A percentile compares a stretch with the other conserved stretches of the same genome.
phyloP scores from a whole-genome alignment of 1,140 invertebrate species.

The Euwallacea similis region DNA sequence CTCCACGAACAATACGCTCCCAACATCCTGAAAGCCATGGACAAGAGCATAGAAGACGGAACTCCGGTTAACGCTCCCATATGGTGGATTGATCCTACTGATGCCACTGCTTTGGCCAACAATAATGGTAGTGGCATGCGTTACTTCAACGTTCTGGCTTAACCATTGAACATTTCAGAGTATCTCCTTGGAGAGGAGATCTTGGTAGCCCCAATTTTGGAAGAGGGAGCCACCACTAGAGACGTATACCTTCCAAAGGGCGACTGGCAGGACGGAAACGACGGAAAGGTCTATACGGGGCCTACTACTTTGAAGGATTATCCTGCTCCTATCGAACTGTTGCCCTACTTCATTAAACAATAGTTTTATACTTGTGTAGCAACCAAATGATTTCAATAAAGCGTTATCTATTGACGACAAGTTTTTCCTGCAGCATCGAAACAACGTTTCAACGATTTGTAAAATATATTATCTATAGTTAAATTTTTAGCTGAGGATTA shows the following conservation, averaged over 20 bases:
- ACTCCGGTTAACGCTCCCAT: conserved; percentile 82
- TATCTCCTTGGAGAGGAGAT: conserved; percentile 81
- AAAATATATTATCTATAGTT: too few species aligned
- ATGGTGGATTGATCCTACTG: conserved; percentile 85
- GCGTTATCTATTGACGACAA: too few species aligned
- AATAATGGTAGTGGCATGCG: conserved; percentile 33
- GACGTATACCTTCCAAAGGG: conserved; percentile 79
- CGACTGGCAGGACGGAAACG: conserved; percentile 65
- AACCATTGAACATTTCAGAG: conserved; percentile 58
- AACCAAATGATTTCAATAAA: too few species aligned
- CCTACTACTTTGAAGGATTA: conserved; percentile 68
- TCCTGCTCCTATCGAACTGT: conserved; percentile 63
- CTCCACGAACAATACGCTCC: conserved; percentile 70
- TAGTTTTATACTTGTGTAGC: too few species aligned
- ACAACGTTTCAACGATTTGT: too few species aligned
- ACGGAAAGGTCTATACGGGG: conserved; percentile 57
- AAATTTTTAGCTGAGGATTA: too few species aligned
- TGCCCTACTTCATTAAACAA: conserved; percentile 65
- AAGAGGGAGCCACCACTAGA: conserved; percentile 63
- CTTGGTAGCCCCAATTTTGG: conserved; percentile 82
- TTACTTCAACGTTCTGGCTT: not conserved
- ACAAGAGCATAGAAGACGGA: conserved; percentile 63
- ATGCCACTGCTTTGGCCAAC: conserved; percentile 50
- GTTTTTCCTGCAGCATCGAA: too few species aligned
- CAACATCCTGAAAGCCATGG: conserved; percentile 64